Base-by-base conservation (phyloP, 2,797 vertebrate species). In the Aeoliscus strigatus region DNA sequence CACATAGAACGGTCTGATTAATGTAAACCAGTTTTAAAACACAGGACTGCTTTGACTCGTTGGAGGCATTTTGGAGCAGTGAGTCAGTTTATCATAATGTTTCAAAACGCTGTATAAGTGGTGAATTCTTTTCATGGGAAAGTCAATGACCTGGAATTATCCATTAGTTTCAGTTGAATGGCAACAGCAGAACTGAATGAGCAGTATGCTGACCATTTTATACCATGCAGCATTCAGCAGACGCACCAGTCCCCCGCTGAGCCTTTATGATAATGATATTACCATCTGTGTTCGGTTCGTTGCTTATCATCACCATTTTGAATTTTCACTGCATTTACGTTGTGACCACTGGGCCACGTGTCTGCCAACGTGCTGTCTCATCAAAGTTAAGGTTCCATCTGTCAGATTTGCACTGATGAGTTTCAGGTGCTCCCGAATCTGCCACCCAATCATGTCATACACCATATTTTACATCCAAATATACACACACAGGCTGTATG, bases 331-430 rank as follows among this genome's bases (percentile, higher is more conserved):
- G 40, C 51, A 35, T 66, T 54, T 55, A 42, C 51, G 53, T 49
- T 10, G 27, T 53, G 54, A 77, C 43, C 42, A 10, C 39, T 30
- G 25, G 33, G 35, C 56, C 66, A n/a, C 48, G 18, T 52, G 30
- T 32, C 18, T 50, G 18, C 14, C 40, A 33, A 52, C 66, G 27
- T 73, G 71, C 66, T 59, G 23, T 54, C 61, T 51, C 49, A 47
- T 63, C 44, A 65, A 65, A 75, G 43, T 70, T 70, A 54, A 65
- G 49, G 61, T 14, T 33, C 73, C 75, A 72, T 72, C 74, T 77
- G 75, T 49, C 46, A 66, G 56, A 53, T 66, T 66, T 64, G 50
- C 42, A 13, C 50, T 40, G 23, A 39, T 55, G 50, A 70, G 46
- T 63, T 39, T 42, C 61, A 64, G 63, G 62, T 80, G 62, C 50